Base-by-base conservation (phyloP, 2,797 vertebrate genomes). In the Scolopax rusticola region DNA sequence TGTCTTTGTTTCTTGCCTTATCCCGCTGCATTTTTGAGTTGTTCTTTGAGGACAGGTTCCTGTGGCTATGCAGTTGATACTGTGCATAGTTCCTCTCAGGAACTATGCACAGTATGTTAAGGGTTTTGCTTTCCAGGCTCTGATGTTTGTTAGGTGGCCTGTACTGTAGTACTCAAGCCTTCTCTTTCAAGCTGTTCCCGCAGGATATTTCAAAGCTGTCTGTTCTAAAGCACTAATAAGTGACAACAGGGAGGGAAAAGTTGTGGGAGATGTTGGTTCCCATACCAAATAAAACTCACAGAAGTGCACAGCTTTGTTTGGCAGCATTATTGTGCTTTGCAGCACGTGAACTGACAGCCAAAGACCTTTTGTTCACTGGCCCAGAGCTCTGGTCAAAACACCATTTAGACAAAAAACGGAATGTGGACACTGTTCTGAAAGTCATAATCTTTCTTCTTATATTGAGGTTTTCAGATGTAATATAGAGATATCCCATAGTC, bases 171-270 rank as follows among this genome's bases (percentile, higher is more conserved):
- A 69, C 27, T 78, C n/a, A 28, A 40, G 18, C 40, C 48, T 69
- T 92, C 53, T 70, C 60, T 90, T 94, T 91, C 51, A 92, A 48
- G 65, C 82, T 93, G 89, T 93, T 92, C 53, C 89, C 64, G 21
- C 57, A 82, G 50, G 24, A 12, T 88, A 20, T 96, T 92, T 95
- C 83, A 94, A 93, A 93, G 84, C 83, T 3, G 0, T 57, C 41
- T 30, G 3, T 74, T 95, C 68, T 71, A 60, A 90, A 73, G 73
- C 43, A 40, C 2, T 14, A 74, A 23, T 71, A 65, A 86, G 59
- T 45, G 82, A 36, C 76, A 54, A 63, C 11, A 68, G 43, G 12
- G 32, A 61, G 50, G 24, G 38, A 67, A 24, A 83, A 68, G 59
- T 82, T 90, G 56, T 43, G 18, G 24, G 48, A 84, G 56, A 60